Conservation (phyloP, 2,797 vertebrate species). For the Sebastes taczanowskii region DNA sequence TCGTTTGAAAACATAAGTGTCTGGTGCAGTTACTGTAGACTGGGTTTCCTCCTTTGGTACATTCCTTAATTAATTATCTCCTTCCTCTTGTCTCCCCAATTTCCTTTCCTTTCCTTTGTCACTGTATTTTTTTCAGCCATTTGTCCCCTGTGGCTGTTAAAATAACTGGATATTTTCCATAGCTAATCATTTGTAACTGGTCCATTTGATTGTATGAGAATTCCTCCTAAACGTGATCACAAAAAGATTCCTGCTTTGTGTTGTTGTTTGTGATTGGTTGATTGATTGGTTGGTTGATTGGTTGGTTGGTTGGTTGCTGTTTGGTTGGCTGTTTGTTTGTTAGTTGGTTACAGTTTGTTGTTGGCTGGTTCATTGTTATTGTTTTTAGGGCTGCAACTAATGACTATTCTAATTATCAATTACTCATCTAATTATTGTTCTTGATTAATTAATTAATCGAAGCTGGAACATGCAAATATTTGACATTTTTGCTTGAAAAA, state of each 20-base stretch:
- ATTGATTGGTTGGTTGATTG: not conserved
- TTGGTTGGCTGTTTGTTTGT: not conserved
- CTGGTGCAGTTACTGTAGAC: not conserved
- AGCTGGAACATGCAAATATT: no score
- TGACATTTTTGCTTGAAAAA: no score
- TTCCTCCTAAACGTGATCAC: not conserved
- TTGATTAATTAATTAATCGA: not conserved
- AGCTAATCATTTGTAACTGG: not conserved
- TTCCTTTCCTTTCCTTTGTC: conserved; percentile 3
- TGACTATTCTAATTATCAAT: not conserved
- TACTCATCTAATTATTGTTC: not conserved
- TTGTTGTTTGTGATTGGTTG: not conserved
- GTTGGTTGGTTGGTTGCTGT: not conserved
- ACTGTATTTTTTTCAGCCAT: not conserved
- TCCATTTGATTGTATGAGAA: not conserved
- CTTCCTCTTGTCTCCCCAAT: not conserved
- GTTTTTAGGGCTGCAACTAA: not conserved
- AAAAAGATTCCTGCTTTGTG: not conserved
- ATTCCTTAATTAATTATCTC: conserved; percentile 1
- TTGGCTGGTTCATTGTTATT: not conserved
- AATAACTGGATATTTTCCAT: not conserved
- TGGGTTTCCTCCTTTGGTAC: not conserved
- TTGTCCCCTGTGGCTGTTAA: not conserved
- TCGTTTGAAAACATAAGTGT: conserved; percentile 29
- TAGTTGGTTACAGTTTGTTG: not conserved